Base-by-base conservation (phyloP, 2,888 invertebrate species). In the Frankliniella fusca region DNA sequence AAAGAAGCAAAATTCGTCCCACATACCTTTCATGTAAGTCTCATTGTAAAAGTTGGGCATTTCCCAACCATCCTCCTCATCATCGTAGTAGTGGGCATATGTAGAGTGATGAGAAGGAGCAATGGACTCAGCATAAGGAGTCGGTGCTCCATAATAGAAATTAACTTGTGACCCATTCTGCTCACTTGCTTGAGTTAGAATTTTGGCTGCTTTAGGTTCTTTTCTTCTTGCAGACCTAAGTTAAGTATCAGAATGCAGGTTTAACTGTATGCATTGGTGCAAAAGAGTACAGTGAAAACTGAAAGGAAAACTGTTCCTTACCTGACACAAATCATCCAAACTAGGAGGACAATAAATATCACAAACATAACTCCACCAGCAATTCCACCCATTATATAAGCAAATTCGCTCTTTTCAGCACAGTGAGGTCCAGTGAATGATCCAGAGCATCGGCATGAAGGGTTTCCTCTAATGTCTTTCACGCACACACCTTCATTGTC, bases 41-140 rank as follows among this genome's bases (percentile, higher is more conserved):
- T 97, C 97, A 88, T 97, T 97, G 89, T 97, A 97, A 89, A 97
- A 97, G 89, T 97, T 97, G 0, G 97, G 97, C 97, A 97, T 97
- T 88, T 97, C 97, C 97, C 97, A 97, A 80, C 97, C 97, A 86
- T 97, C 97, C 88, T 97, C 97, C 87, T 97, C 97, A 86, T 97
- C 97, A 87, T 97, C 97, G 86, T 97, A 97, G 88, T 97, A 97
- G 88, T 97, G 97, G 7, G 97, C 97, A 88, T 97, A 97, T 0
- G 97, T 97, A 81, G 96, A 97, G 87, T 97, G 97, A 88, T 97
- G 97, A 10, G 97, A 97, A 0, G 97, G 97, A 0, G 97, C 97
- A 85, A 97, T 97, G 82, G 96, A 96, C 88, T 97, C 97, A 81
- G 97, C 97, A 89, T 97, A 97, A 0, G 97, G 97, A 9, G 96